These are phyloP conservation scores for Pseudochirops corinnae DNA, from an alignment of 2,797 vertebrate species.

Conservation along the genomic window DNA sequence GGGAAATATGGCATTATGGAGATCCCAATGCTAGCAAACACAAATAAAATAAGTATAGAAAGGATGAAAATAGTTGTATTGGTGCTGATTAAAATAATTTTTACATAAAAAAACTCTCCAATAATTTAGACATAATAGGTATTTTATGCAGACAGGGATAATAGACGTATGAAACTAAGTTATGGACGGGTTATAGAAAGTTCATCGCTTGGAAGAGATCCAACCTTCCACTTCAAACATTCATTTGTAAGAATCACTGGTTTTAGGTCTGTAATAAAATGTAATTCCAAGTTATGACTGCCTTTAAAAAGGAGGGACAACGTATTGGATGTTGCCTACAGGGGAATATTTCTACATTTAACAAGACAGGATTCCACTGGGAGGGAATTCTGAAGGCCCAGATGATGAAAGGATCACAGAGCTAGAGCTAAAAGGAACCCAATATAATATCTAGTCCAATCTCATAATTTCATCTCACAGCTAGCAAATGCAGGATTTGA, in stretches of 20 bases:
- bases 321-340: background rate
- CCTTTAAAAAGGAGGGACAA: constrained; percentile 14
- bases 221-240: constrained; percentile 78
- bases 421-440: background rate
- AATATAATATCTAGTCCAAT: background rate
- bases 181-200: background rate
- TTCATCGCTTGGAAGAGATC: constrained; percentile 74
- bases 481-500: background rate
- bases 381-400: background rate
- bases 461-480: background rate
- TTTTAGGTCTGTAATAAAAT: constrained; percentile 73
- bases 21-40: constrained; percentile 18
- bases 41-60: background rate
- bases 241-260: constrained; percentile 69
- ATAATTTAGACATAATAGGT: background rate
- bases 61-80: background rate
- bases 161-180: background rate
- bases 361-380: no score
- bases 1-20: constrained; percentile 25
- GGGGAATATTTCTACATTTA: background rate
- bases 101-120: constrained; percentile 10
- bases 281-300: constrained; percentile 37
- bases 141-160: constrained; percentile 32
- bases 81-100: constrained; percentile 35
- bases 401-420: background rate